Evolutionary conservation across 2,888 invertebrate species (phyloP), one percentile per base, ranked within the genome.

Genomic region (Dendrolimus houi): DNA sequence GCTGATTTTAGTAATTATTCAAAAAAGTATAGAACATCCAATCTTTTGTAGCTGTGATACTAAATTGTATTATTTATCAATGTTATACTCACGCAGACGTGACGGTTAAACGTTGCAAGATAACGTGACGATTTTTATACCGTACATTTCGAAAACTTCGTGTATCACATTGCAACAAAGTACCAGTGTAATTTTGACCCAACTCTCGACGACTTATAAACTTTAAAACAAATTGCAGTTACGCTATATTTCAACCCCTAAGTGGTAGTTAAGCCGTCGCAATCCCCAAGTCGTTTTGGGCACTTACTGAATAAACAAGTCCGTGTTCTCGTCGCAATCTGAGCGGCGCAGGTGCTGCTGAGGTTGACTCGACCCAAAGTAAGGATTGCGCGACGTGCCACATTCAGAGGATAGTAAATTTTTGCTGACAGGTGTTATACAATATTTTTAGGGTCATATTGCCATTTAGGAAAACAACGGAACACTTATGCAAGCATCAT

Each of bases 251-350:
- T 47, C 12, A 47, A 47, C 47, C 47, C 6, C 47, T 47, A 47
- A 47, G 47, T 47, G 47, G 47, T 47, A 12, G 9, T 47, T 47
- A 47, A 47, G 47, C 47, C 47, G 47, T 47, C 12, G 47, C 47
- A 47, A 47, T 47, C 47, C 47, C 9, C 47, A 53, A 58, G 55
- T 55, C 53, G 57, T 55, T 57, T 42, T 29, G 53, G 47, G 58
- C 47, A 55, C 53, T 53, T 47, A 53, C 47, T 58, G 55, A 58
- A 58, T 58, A 58, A 58, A 58, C 58, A 58, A 58, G 54, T 29
- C 12, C 9, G 47, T 12, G 12, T 47, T 47, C 10, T 47, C 47
- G 47, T 47, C 47, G 47, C 47, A 47, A 47, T 47, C 47, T 47
- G 47, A 47, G 47, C 47, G 47, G 12, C 47, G 47, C 47, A 47